phyloP scores from a whole-genome alignment of 2,113 vertebrate genomes.

The Myrmecobius fasciatus region DNA sequence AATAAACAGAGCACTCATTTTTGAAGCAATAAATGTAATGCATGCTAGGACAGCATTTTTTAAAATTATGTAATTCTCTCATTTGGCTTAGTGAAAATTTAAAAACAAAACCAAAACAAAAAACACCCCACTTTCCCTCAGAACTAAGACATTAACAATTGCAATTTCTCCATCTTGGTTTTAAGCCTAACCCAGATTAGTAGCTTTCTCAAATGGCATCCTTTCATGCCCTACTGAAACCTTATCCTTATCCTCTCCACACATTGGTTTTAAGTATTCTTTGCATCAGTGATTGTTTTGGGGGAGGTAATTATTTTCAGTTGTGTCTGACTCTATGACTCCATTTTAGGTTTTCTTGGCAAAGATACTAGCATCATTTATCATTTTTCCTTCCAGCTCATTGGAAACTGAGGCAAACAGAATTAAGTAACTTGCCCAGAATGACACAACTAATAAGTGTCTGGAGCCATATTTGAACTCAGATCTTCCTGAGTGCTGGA shows the following conservation, averaged over 20 bases:
- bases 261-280: background rate
- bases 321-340: background rate
- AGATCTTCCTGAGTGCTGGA: background rate
- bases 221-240: background rate
- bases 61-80: background rate
- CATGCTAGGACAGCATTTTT: background rate
- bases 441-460: background rate
- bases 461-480: background rate
- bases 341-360: background rate
- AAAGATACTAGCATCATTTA: background rate
- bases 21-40: background rate
- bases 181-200: background rate
- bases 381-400: background rate
- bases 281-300: background rate
- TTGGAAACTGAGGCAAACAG: background rate
- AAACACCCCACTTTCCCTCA: background rate
- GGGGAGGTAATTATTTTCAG: background rate
- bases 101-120: background rate
- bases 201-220: background rate
- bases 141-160: background rate
- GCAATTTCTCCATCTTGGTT: background rate
- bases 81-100: background rate
- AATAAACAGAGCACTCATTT: constrained; percentile 6
- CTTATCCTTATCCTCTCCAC: background rate
- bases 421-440: background rate